These are phyloP conservation scores for Vombatus ursinus DNA, from an alignment of 2,113 vertebrate genomes.

Conservation along the genomic window DNA sequence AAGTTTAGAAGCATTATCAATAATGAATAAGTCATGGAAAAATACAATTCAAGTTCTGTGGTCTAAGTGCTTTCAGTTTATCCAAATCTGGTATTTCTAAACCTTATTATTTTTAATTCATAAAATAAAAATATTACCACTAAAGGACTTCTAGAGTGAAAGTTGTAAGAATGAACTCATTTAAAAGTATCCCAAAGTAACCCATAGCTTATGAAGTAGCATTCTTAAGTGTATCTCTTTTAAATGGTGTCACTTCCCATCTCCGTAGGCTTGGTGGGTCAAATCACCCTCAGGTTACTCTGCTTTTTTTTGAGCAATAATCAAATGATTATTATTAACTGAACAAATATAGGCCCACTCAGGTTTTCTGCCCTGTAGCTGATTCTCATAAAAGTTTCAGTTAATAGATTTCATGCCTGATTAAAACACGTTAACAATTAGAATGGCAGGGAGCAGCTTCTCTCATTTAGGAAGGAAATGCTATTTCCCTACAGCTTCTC, in stretches of 20 bases:
- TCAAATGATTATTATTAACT: slow-evolving; percentile 17
- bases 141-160: slow-evolving; percentile 58
- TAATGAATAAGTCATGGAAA: slow-evolving; percentile 67
- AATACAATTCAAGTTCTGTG: slow-evolving; percentile 52
- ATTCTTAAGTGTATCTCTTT: slow-evolving; percentile 56
- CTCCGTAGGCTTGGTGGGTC: slow-evolving; percentile 37
- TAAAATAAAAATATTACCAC: slow-evolving; percentile 63
- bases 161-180: slow-evolving; percentile 23
- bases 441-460: slow-evolving; percentile 54
- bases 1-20: slow-evolving; percentile 74
- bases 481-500: slow-evolving; percentile 59
- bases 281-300: slow-evolving; percentile 45
- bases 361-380: not conserved
- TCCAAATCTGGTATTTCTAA: slow-evolving; percentile 49
- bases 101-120: slow-evolving; percentile 62
- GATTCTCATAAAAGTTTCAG: not conserved
- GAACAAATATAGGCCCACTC: slow-evolving; percentile 37
- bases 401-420: slow-evolving; percentile 38
- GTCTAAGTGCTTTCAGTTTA: slow-evolving; percentile 34
- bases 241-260: slow-evolving; percentile 16
- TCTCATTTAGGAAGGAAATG: slow-evolving; percentile 60
- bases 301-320: slow-evolving; percentile 31
- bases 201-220: slow-evolving; percentile 8
- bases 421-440: slow-evolving; percentile 44
- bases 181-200: not conserved